Evolutionary conservation across 2,888 invertebrate genomes (phyloP).

Genomic region (Crepidodera aurea): DNA sequence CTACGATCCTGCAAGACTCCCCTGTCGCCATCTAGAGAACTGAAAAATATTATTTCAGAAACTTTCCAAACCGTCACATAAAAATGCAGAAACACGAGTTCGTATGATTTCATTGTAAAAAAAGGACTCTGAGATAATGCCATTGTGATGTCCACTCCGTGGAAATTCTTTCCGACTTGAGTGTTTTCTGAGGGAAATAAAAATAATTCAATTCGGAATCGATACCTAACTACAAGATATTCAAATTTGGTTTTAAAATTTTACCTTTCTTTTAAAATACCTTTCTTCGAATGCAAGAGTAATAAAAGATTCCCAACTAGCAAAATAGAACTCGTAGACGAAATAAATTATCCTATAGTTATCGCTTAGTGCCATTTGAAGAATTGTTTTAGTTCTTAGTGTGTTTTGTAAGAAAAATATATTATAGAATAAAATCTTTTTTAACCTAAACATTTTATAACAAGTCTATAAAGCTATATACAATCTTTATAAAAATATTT

Average conservation of each 20-base stretch:
- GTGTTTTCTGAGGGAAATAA: constrained; percentile 34
- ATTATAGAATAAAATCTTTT: no score
- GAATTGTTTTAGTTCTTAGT: no score
- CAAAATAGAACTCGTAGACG: no score
- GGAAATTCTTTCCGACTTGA: constrained; percentile 41
- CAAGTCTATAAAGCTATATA: no score
- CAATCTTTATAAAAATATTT: no score
- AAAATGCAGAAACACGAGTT: constrained; percentile 58
- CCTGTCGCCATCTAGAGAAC: constrained; percentile 34
- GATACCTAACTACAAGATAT: constrained; percentile 15
- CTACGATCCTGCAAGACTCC: constrained; percentile 11
- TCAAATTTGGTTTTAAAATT: constrained; percentile 17
- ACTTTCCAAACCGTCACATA: constrained; percentile 55
- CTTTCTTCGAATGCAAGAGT: no score
- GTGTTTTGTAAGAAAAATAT: no score
- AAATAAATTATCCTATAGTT: no score
- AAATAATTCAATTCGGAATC: constrained; percentile 30
- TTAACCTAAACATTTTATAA: no score
- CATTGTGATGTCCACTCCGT: constrained; percentile 54
- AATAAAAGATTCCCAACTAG: no score
- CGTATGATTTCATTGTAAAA: constrained; percentile 35
- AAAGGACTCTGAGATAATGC: constrained; percentile 51
- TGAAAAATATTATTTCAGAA: constrained; percentile 59
- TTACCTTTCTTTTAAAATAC: constrained; percentile 8
- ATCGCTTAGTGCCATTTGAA: no score